Evolutionary conservation across 2,113 vertebrate genomes (phyloP).

Genomic region (Colius striatus): DNA sequence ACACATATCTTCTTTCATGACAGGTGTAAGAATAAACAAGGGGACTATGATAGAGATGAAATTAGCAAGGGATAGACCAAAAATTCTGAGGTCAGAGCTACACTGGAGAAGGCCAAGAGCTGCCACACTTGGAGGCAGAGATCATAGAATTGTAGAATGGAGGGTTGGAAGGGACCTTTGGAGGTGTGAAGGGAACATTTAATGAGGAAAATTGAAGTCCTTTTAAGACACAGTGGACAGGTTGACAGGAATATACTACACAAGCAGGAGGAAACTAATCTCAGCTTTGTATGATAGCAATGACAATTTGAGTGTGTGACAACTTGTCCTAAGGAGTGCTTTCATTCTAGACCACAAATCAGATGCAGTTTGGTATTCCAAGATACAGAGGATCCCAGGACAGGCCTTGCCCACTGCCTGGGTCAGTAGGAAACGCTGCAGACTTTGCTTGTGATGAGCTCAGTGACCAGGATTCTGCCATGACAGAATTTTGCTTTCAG

Average conservation of each 20-base stretch:
- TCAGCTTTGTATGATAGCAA: accelerated
- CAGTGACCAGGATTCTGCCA: neutral
- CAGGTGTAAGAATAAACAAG: neutral
- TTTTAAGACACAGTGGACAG: neutral
- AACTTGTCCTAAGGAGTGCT: neutral
- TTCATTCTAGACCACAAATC: neutral
- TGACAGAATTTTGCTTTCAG: neutral
- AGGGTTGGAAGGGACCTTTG: too few species aligned
- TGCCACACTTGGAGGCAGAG: neutral
- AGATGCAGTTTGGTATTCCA: neutral
- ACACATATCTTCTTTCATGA: neutral
- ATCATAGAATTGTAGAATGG: too few species aligned
- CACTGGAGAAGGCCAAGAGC: neutral
- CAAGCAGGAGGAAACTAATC: neutral
- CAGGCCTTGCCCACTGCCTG: neutral
- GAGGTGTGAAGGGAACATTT: neutral
- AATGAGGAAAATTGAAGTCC: neutral
- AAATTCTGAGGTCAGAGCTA: neutral
- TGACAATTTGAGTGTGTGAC: neutral
- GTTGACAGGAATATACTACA: neutral
- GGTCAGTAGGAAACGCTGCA: neutral
- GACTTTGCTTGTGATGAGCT: neutral
- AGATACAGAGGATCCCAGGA: neutral
- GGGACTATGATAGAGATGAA: neutral
- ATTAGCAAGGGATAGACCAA: neutral